Base-by-base conservation (phyloP, 2,113 vertebrate genomes). In the Paratilapia polleni region DNA sequence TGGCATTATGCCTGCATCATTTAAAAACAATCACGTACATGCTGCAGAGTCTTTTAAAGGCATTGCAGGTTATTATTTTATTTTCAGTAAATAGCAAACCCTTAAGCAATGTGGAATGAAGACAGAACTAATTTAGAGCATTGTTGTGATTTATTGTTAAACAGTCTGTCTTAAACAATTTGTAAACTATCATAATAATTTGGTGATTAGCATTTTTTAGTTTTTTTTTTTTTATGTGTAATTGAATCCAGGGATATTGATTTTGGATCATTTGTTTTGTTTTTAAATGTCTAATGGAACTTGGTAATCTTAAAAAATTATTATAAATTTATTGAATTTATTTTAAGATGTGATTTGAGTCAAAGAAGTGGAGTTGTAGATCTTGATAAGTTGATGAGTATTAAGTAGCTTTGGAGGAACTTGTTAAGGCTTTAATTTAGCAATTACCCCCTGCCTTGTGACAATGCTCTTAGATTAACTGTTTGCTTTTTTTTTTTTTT, bases 361-460 rank as follows among this genome's bases (percentile, higher is more conserved):
- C 66, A 52, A 73, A 73, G 24, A 68, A 74, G 76, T 11, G 24
- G 49, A 80, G 41, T 68, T 60, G 41, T 77, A 43, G 47, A 63
- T 88, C 63, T 64, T 60, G 36, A 62, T 87, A 66, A 83, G 66
- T 82, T 31, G 26, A 73, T 82, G 58, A 81, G 66, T 80, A 59
- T 83, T 85, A 82, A 86, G 85, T 59, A 78, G 66, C 75, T 85
- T 80, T 66, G 77, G 78, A 83, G 82, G 87, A 77, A 38, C 73
- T 80, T 86, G 76, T 86, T 81, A 59, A 85, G 20, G 75, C 84
- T 87, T 81, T 86, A 61, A 88, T 90, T 79, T 78, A 60, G 77
- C 70, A 82, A 81, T 68, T 17, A 62, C 58, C 80, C 54, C 59
- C 73, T 82, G 83, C 78, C 75, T 61, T 38, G 31, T 60, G 47